Evolutionary conservation across 2,888 invertebrate genomes (phyloP).

Genomic region (Calliphora vomitoria): DNA sequence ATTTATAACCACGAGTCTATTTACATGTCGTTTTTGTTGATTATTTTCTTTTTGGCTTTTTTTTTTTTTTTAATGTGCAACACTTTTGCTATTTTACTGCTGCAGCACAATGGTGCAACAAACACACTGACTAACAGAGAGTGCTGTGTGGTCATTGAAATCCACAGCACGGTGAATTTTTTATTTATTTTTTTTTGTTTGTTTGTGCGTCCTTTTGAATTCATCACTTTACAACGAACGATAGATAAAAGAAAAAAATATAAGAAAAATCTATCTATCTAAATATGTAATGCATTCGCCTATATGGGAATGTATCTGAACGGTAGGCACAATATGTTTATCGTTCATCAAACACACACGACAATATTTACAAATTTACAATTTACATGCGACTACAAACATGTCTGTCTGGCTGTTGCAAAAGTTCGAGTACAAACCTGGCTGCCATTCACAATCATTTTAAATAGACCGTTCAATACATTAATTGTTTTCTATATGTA

Average conservation of each 20-base stretch:
- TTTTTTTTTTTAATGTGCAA: slow-evolving; percentile 11
- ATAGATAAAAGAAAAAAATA: neutral
- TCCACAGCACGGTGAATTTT: slow-evolving; percentile 6
- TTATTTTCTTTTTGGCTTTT: neutral
- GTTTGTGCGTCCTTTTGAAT: slow-evolving; percentile 33
- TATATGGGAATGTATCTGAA: neutral
- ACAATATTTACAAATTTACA: slow-evolving; percentile 25
- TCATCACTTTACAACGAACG: neutral
- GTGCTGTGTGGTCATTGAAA: slow-evolving; percentile 29
- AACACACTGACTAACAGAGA: neutral
- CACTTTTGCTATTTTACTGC: slow-evolving; percentile 33
- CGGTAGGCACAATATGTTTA: slow-evolving; percentile 33
- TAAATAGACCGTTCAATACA: slow-evolving; percentile 80
- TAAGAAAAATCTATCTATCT: neutral
- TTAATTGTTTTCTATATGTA: slow-evolving; percentile 79
- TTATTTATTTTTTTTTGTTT: too few species aligned
- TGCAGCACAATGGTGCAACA: neutral
- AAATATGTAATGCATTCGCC: neutral
- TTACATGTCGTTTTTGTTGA: slow-evolving; percentile 22
- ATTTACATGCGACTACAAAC: slow-evolving; percentile 25
- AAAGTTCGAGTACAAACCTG: slow-evolving; percentile 19
- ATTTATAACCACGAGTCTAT: slow-evolving; percentile 14
- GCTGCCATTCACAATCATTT: slow-evolving; percentile 63
- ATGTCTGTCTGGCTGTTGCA: neutral
- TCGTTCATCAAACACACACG: slow-evolving; percentile 42